Base-by-base conservation (phyloP, 1,140 invertebrate genomes). In the Eumeta japonica region DNA sequence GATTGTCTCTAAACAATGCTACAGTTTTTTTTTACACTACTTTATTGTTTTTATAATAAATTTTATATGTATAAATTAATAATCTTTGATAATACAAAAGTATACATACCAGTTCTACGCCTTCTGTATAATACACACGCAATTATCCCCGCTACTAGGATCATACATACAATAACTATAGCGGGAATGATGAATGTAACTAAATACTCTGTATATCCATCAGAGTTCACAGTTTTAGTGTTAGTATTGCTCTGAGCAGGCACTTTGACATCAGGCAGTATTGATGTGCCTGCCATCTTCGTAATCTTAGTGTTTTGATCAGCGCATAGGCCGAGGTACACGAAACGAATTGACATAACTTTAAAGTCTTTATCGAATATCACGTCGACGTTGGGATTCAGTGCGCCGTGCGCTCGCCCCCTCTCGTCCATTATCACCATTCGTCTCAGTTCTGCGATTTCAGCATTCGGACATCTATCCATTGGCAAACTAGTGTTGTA, bases 101-200 rank as follows among this genome's bases (percentile, higher is more conserved):
- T 29, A 7, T 5, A 39, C 48, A 55, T 40, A 74, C 70, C 90
- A 40, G 88, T 92, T 16, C 88, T 79, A 42, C 87, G 83, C 55
- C 88, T 81, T 44, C 88, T 80, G 61, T 96, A 94, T 10, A 97
- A 70, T 19, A 93, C 81, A 59, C 92, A 96, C 1, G 93, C 94
- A 17, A 95, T 85, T 10, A 95, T 77, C 0, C 86, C 84, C 0
- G 93, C 90, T 3, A 96, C 76, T 0, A 95, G 65, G 1, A 97
- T 76, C 89, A 97, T 95, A 4, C 83, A 83, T 0, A 88, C 82
- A 39, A 97, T 93, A 5, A 97, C 90, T 11, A 95, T 82, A 0
- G 88, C 88, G 0, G 93, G 93, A 28, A 96, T 80, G 10, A 97
- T 85, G 43, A 92, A 92, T 0, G 91, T 95, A n/a, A 93, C 82